A percentile compares a stretch with the other conserved stretches of the same genome.
Evolutionary conservation across 1,140 invertebrate species (phyloP).

Genomic region (Brachionus manjavacas): DNA sequence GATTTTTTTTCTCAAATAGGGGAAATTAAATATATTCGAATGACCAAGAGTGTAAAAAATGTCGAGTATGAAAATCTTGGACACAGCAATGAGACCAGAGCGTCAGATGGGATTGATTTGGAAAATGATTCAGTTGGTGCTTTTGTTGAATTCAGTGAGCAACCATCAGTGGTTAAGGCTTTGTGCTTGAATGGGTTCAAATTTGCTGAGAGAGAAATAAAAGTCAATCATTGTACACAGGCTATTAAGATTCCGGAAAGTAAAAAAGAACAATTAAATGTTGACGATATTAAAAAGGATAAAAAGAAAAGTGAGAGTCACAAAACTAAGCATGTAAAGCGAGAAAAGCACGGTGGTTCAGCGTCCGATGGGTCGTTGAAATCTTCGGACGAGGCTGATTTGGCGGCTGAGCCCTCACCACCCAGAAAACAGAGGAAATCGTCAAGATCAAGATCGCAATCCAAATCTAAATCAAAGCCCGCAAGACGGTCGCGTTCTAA

Average conservation of each 20-base stretch:
- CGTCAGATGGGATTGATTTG: background rate
- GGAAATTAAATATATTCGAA: constrained; percentile 41
- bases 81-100: background rate
- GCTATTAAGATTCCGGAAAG: background rate
- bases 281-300: constrained; percentile 4
- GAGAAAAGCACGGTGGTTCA: background rate
- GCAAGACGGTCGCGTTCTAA: constrained; percentile 10
- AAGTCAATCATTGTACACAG: constrained; percentile 12
- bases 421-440: constrained; percentile 9
- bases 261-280: background rate
- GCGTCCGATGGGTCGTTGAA: background rate
- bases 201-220: constrained; percentile 8
- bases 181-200: constrained; percentile 40
- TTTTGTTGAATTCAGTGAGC: constrained; percentile 42
- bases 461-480: background rate
- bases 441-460: background rate
- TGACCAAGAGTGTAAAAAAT: constrained; percentile 3
- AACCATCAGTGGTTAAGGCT: constrained; percentile 29
- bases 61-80: constrained; percentile 31
- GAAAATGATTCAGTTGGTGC: background rate
- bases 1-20: constrained; percentile 42
- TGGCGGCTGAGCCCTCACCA: background rate
- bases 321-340: background rate
- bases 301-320: background rate
- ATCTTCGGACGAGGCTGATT: background rate